Base-by-base conservation (phyloP, 2,113 vertebrate genomes). In the Oriolus oriolus region DNA sequence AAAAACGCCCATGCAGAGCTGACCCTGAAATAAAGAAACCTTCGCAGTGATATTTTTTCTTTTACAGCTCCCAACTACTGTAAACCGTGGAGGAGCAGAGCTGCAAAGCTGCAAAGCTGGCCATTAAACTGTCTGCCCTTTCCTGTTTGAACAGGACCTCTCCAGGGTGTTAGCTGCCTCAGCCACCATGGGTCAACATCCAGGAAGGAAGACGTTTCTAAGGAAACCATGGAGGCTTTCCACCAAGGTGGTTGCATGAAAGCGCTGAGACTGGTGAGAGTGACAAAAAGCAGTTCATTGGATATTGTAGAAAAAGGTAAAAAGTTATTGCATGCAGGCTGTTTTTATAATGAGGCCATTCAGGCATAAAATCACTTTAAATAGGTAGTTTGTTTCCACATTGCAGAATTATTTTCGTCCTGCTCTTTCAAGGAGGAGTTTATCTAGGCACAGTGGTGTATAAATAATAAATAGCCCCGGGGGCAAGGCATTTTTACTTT, bases 131-230 rank as follows among this genome's bases (percentile, higher is more conserved):
- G 98, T 98, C 98, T 98, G 89, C 95, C 97, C 96, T 93, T 98
- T 98, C 98, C 98, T 98, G 98, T 98, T 97, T 98, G 97, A 98
- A 98, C 97, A 98, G 97, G 95, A 97, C 95, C 97, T 97, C 98
- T 98, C 97, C 97, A 96, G 98, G 98, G 97, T 89, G 77, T 80
- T 60, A 86, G 94, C 92, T 95, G 96, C 97, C 96, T 97, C 96
- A 95, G 84, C 91, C 95, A 97, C 93, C 92, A 8, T 82, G 95
- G 97, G 93, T 98, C 97, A 97, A 96, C 95, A 96, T 98, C 96
- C 97, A 98, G 98, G 98, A 98, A 98, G 98, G 97, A 98, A 98
- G 98, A 98, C 90, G 96, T 98, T 98, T 97, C 98, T 98, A 98
- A 59, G 96, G 98, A 97, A 98, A 98, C 98, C 81, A 0, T 6